Evolutionary conservation across 2,113 vertebrate species (phyloP).

Genomic region (Mobula hypostoma): DNA sequence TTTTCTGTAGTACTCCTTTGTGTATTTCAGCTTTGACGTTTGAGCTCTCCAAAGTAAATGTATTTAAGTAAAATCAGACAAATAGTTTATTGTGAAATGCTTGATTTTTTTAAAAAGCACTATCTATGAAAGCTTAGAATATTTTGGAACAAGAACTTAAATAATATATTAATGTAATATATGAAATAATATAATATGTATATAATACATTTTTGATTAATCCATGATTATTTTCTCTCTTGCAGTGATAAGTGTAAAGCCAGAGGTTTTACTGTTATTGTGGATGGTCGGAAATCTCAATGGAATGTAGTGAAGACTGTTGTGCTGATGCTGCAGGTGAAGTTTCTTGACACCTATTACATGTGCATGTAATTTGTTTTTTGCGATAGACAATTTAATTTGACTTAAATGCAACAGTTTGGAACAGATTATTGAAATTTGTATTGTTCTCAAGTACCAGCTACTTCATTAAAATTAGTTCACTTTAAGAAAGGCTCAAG

Average conservation of each 20-base stretch:
- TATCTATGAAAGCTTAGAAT: neutral
- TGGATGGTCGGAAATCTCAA: constrained; percentile 91
- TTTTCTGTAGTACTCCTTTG: neutral
- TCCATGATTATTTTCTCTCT: constrained; percentile 39
- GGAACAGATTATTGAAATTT: too few relatives aligned
- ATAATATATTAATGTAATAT: neutral
- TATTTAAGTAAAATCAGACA: neutral
- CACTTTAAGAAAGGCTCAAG: neutral
- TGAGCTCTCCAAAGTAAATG: neutral
- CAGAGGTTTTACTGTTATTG: constrained; percentile 95
- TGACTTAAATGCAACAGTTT: too few relatives aligned
- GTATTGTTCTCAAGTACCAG: neutral
- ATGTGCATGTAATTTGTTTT: neutral
- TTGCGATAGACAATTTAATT: neutral
- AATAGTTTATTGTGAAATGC: neutral
- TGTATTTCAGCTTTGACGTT: neutral
- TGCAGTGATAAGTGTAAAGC: constrained; percentile 93
- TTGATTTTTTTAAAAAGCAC: neutral
- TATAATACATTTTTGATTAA: neutral
- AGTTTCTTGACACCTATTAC: neutral
- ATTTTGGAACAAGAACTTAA: neutral
- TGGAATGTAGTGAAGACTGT: constrained; percentile 98
- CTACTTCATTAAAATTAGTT: neutral
- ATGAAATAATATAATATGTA: neutral
- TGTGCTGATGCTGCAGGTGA: constrained; percentile 96